Evolutionary conservation across 2,888 invertebrate species (phyloP), one percentile per base, ranked within the genome.

Genomic region (Dynastes grantii): DNA sequence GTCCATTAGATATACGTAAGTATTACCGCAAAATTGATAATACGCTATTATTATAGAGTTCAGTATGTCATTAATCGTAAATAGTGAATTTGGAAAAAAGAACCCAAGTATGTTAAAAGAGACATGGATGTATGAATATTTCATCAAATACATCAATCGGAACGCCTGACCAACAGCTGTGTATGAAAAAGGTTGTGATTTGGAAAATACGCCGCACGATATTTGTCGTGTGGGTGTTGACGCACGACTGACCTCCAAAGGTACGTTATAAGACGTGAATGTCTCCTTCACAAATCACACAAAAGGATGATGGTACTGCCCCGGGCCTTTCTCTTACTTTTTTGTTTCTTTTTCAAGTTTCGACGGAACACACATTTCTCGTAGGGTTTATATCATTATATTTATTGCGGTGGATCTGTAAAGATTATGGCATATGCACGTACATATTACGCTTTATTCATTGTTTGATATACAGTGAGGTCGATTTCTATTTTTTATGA

Each of bases 151-250:
- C 45, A 49, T 67, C 8, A 45, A 22, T 16, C 32, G n/a, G 9
- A 58, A 73, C 37, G 73, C 73, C 58, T 61, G 58, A 58, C 37
- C 40, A 73, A 13, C 73, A 73, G 22, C 8, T 58, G 29, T 1
- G 0, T 58, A 55, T 55, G n/a, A 4, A 11, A 16, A n/a, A 49
- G 27, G 51, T 68, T 27, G 73, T 73, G 37, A 55, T 73, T 73
- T 73, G 73, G 73, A 37, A 73, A 73, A 40, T 73, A 73, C 73
- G 73, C 37, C 11, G 70, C 13, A 29, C 53, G 22, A 55, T 37
- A 37, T 37, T 22, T 3, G 40, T 22, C 58, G 73, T 40, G 58
- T 58, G 61, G 73, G 73, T 40, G 73, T 58, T 58, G 37, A 73
- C 55, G 58, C 58, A 45, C 53, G 40, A 22, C 55, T 22, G 73